A percentile compares a stretch with the other conserved stretches of the same genome.
Evolutionary conservation across 2,797 vertebrate species (phyloP).

Genomic region (Spizella passerina): DNA sequence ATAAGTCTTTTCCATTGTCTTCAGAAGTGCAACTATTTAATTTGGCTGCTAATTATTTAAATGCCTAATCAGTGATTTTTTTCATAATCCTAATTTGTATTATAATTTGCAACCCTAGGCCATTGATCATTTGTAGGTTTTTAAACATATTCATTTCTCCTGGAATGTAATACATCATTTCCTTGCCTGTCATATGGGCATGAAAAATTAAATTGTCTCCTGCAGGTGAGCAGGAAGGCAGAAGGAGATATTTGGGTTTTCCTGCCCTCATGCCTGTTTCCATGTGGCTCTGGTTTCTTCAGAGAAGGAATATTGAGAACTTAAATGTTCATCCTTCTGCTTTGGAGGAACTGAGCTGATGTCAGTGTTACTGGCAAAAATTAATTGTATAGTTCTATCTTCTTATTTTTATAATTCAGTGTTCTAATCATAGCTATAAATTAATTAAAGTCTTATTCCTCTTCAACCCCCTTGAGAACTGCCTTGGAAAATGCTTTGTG

Average conservation of each 20-base stretch:
- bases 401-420: not conserved
- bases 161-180: not conserved
- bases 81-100: not conserved
- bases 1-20: not conserved
- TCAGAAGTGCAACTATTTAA: not conserved
- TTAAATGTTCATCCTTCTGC: not conserved
- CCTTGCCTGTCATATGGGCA: not conserved
- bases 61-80: not conserved
- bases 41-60: constrained; percentile 26
- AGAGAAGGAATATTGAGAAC: not conserved
- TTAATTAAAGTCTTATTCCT: not conserved
- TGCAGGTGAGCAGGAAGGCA: not conserved
- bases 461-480: not conserved
- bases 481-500: not conserved
- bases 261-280: not conserved
- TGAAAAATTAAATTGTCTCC: not conserved
- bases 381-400: not conserved
- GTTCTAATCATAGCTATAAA: not conserved
- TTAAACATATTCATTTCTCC: not conserved
- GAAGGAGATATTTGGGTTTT: not conserved
- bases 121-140: not conserved
- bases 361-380: not conserved
- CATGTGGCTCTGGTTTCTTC: not conserved
- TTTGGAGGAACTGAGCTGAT: not conserved
- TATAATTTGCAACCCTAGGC: not conserved